These are phyloP conservation scores for Barbus barbus DNA, from an alignment of 2,113 vertebrate species.

Conservation along the genomic window DNA sequence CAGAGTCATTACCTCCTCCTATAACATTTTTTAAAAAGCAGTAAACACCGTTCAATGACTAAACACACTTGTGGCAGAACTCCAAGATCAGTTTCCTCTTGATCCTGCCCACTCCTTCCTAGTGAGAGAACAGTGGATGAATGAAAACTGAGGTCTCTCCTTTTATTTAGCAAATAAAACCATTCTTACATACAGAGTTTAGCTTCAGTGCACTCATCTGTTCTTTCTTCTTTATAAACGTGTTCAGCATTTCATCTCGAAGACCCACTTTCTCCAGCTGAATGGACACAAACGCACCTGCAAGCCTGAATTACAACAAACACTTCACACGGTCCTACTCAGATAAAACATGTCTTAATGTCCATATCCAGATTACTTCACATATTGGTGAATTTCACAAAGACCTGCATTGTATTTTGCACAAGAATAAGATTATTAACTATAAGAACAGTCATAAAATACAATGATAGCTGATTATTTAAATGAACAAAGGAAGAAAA, in stretches of 20 bases:
- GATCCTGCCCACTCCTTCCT: constrained; percentile 74
- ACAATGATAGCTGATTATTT: background rate
- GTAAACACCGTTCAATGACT: background rate
- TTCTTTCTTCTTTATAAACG: constrained; percentile 71
- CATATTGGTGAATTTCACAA: background rate
- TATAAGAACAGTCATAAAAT: background rate
- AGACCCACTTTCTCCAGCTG: constrained; percentile 74
- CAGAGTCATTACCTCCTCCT: background rate
- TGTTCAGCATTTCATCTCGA: constrained; percentile 71
- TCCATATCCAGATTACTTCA: background rate
- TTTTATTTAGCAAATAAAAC: background rate
- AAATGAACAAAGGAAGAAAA: background rate
- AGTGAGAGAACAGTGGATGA: constrained; percentile 44
- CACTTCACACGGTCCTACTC: background rate
- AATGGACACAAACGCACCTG: constrained; percentile 78
- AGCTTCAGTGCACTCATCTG: constrained; percentile 55
- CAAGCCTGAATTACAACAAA: constrained; percentile 59
- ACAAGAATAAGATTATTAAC: background rate
- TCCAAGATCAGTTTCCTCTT: constrained; percentile 74
- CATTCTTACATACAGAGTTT: constrained; percentile 65
- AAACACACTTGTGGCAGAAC: constrained; percentile 74
- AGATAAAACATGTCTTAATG: background rate
- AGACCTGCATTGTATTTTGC: background rate
- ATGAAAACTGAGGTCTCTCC: background rate
- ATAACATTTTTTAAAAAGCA: background rate